A percentile compares a stretch with the other conserved stretches of the same genome.
These are phyloP conservation scores for Pomatorhinus ruficollis DNA, from an alignment of 2,113 vertebrate species.

Conservation along the genomic window DNA sequence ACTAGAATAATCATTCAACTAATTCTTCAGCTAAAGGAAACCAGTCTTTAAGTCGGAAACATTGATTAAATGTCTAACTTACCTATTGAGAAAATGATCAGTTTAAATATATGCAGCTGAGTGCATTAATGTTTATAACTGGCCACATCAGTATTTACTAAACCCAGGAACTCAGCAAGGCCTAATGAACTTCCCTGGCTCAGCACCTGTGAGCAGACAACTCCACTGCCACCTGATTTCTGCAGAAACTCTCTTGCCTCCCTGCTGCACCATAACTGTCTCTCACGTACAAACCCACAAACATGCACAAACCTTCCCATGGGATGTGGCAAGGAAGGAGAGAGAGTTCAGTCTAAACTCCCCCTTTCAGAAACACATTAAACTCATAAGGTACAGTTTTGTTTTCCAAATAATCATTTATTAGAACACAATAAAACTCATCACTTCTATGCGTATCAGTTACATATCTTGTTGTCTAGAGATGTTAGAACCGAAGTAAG, in stretches of 20 bases:
- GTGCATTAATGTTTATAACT: neutral
- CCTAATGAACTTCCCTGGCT: neutral
- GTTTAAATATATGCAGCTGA: neutral
- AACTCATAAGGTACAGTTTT: neutral
- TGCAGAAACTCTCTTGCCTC: neutral
- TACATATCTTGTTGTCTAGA: neutral
- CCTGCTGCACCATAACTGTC: neutral
- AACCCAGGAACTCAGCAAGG: neutral
- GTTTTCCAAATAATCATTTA: neutral
- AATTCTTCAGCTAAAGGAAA: neutral
- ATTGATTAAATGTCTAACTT: neutral
- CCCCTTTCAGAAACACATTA: neutral
- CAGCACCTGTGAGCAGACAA: neutral
- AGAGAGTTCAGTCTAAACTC: neutral
- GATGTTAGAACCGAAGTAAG: neutral
- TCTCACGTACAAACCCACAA: neutral
- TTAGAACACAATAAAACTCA: neutral
- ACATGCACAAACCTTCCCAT: neutral
- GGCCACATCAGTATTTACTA: neutral
- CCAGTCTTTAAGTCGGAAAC: neutral
- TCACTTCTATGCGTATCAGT: neutral
- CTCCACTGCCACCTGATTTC: neutral
- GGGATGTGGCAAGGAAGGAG: neutral
- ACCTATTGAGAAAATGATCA: neutral
- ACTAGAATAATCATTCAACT: neutral